Conservation (phyloP, 2,888 invertebrate species). For the Nomada lathburiana region DNA sequence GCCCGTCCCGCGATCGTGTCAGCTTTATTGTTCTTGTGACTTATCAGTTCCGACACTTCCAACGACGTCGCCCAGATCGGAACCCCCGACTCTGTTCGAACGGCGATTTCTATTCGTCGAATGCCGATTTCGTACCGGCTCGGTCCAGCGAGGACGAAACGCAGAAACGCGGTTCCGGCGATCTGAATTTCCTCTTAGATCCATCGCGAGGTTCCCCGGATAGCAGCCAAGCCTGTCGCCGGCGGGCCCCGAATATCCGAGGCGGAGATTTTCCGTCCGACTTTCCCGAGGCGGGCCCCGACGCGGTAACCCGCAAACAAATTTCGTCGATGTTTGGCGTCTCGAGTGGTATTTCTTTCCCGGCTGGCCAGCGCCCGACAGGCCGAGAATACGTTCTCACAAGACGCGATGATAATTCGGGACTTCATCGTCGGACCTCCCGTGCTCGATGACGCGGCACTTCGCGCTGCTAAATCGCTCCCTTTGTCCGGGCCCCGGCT, state of each 20-base stretch:
- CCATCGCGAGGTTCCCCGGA: too few species aligned
- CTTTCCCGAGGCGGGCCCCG: conserved; percentile 3
- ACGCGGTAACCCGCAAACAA: conserved; percentile 60
- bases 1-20: neutral
- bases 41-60: neutral
- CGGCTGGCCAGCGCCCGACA: conserved; percentile 51
- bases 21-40: neutral
- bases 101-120: too few species aligned
- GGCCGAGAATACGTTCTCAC: conserved; percentile 66
- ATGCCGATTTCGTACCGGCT: too few species aligned
- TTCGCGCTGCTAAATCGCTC: conserved; percentile 75
- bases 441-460: conserved; percentile 79
- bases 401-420: conserved; percentile 76
- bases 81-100: too few species aligned
- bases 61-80: too few species aligned
- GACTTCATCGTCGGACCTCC: conserved; percentile 79
- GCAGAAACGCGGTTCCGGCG: too few species aligned
- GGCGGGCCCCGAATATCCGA: too few species aligned
- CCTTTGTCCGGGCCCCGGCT: conserved; percentile 74
- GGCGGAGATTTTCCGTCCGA: neutral
- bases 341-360: conserved; percentile 70
- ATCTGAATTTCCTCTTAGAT: too few species aligned
- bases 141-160: too few species aligned
- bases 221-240: too few species aligned
- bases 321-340: conserved; percentile 65